Percentiles rank a stretch among this genome's conserved stretches.
Conservation (phyloP, 1,140 invertebrate species). For the Drosophila obscura region DNA sequence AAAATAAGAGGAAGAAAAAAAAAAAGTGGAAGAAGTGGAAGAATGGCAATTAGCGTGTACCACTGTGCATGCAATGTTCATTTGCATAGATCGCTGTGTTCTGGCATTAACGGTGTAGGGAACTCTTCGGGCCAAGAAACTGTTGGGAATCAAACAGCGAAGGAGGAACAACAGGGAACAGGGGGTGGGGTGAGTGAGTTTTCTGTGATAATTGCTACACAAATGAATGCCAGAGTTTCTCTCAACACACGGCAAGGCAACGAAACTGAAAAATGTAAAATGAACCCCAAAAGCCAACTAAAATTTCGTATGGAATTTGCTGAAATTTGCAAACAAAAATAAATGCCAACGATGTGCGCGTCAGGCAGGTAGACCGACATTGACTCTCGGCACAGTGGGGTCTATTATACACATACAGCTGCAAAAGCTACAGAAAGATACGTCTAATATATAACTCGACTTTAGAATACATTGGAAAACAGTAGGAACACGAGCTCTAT, state of each 20-base stretch:
- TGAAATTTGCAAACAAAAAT: slow-evolving; percentile 68
- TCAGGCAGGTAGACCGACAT: slow-evolving; percentile 34
- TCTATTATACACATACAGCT: not conserved
- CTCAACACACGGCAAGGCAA: not conserved
- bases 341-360: slow-evolving; percentile 22
- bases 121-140: slow-evolving; percentile 29
- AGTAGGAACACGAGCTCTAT: too few relatives aligned
- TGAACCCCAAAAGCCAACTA: slow-evolving; percentile 43
- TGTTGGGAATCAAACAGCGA: slow-evolving; percentile 4
- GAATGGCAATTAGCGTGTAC: slow-evolving; percentile 44
- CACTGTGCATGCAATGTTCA: slow-evolving; percentile 40
- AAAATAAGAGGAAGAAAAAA: slow-evolving; percentile 14
- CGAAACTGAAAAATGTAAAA: slow-evolving; percentile 44
- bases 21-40: slow-evolving; percentile 4
- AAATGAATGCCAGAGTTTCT: not conserved
- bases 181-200: not conserved
- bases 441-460: too few relatives aligned
- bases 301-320: slow-evolving; percentile 70
- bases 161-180: not conserved
- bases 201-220: slow-evolving; percentile 27
- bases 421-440: not conserved
- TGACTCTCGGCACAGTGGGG: slow-evolving; percentile 29
- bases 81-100: slow-evolving; percentile 23
- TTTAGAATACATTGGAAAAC: too few relatives aligned
- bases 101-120: not conserved